Percentiles rank a stretch among this genome's conserved stretches.
Evolutionary conservation across 2,888 invertebrate species (phyloP).

Genomic region (Andrena flavipes): DNA sequence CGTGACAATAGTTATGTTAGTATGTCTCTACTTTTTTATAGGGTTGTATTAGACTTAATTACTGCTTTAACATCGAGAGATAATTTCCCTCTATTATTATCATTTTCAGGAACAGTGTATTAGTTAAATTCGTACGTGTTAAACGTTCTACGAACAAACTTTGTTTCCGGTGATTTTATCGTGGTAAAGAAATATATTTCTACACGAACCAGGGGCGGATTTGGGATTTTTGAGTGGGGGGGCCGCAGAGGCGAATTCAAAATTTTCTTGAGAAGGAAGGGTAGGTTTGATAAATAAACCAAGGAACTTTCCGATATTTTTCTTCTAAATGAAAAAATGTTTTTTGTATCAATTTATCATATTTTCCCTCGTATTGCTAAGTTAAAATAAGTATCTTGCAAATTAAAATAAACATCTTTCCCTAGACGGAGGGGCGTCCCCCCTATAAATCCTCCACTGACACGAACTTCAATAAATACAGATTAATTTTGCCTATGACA

Average conservation of each 20-base stretch:
- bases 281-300: no score
- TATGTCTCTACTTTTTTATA: slow-evolving; percentile 24
- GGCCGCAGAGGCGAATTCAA: no score
- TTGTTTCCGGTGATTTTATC: slow-evolving; percentile 14
- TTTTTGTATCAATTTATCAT: background rate
- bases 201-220: slow-evolving; percentile 2
- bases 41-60: background rate
- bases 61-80: background rate
- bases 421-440: no score
- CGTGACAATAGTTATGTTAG: background rate
- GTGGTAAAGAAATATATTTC: slow-evolving; percentile 4
- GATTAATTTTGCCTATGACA: slow-evolving; percentile 54
- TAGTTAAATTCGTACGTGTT: slow-evolving; percentile 5
- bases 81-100: slow-evolving; percentile 1
- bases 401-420: no score
- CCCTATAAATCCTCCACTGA: no score
- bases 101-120: background rate
- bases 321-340: no score
- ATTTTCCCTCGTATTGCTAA: no score
- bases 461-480: slow-evolving; percentile 73
- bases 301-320: no score
- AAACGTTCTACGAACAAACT: background rate
- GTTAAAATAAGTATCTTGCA: no score
- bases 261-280: no score
- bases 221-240: no score